Base-by-base conservation (phyloP, 1,140 invertebrate genomes). In the Leucophenga varia region DNA sequence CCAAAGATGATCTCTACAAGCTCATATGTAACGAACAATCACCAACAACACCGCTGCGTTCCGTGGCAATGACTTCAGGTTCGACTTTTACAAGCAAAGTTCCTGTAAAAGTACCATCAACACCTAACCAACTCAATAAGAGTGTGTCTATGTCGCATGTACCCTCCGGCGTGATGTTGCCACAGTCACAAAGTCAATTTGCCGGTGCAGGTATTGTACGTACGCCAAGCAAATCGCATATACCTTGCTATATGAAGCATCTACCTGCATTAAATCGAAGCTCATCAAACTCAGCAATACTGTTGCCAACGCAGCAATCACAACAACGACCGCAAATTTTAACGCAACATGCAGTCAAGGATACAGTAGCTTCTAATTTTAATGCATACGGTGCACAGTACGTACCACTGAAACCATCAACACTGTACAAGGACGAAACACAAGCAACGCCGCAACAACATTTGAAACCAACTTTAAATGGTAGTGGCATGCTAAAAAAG, bases 1-100 rank as follows among this genome's bases (percentile, higher is more conserved):
- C 67, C 48, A 74, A 74, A 37, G 72, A 75, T 25, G 72, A 75
- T 61, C 56, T 74, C 37, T 74, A 74, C 42, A 74, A 74, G 18
- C 46, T 75, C n/a, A 74, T 74, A 2, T 74, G 72, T 44, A 74
- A 72, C 39, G 72, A 74, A 41, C 57, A 58, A 13, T 47, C 68
- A 6, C 39, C 44, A 1, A 54, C 60, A 3, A 22, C 42, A 14
- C 40, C 32, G 10, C 16, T 39, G 1, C 37, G 12, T 2, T 14
- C 35, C 1, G 28, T 21, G 40, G 12, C 42, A 9, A 19, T 25
- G 4, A 42, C 25, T 20, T 13, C 54, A 5, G 9, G 45, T 17
- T 18, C 34, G 2, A n/a, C 4, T 4, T 65, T 68, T 19, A 34
- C 44, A 18, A 72, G 64, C 32, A 55, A 64, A 12, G 61, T 72